Evolutionary conservation across 2,113 vertebrate genomes (phyloP).

Genomic region (Morphnarchus princeps): DNA sequence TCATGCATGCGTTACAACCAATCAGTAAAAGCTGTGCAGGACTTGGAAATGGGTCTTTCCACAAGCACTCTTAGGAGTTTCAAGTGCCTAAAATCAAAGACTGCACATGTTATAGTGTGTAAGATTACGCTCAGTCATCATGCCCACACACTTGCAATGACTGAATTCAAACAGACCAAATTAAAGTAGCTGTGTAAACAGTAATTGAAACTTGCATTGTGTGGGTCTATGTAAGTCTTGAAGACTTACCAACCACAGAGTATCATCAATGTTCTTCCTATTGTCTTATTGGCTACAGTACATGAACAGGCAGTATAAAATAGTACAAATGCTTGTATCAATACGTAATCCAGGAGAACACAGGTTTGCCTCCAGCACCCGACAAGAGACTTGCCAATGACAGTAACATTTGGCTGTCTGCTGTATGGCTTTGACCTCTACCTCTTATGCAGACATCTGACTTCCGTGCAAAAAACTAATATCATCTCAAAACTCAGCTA

Average conservation of each 20-base stretch:
- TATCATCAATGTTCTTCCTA: not conserved
- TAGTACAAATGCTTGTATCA: not conserved
- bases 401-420: not conserved
- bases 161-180: not conserved
- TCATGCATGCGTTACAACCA: not conserved
- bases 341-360: not conserved
- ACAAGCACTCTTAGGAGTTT: not conserved
- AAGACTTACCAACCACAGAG: not conserved
- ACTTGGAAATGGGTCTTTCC: not conserved
- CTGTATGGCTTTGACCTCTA: not conserved
- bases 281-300: not conserved
- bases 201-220: not conserved
- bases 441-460: not conserved
- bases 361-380: not conserved
- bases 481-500: not conserved
- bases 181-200: not conserved
- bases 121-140: not conserved
- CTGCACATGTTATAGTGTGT: accelerated
- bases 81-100: not conserved
- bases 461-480: not conserved
- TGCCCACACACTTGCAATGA: not conserved
- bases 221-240: not conserved
- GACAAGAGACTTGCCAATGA: not conserved
- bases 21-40: not conserved
- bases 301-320: not conserved